A percentile compares a stretch with the other conserved stretches of the same genome.
Evolutionary conservation across 2,113 vertebrate genomes (phyloP).

Genomic region (Oryctolagus cuniculus): DNA sequence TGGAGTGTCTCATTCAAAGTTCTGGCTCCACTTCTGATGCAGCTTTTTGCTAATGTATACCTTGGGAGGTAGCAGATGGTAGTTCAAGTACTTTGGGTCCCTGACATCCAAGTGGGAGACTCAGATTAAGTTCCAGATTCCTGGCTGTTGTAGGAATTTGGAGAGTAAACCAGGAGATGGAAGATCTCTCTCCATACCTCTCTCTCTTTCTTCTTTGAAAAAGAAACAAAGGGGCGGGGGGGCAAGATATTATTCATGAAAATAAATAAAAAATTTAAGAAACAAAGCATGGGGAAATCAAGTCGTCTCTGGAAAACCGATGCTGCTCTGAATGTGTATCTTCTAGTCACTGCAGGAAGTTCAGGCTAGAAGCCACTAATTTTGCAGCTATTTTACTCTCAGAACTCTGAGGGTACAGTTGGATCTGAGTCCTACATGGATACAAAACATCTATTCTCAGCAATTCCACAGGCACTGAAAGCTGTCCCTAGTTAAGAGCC

Average conservation of each 20-base stretch:
- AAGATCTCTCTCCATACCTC: too few species aligned
- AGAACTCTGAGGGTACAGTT: background rate
- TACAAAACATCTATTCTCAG: background rate
- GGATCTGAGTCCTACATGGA: background rate
- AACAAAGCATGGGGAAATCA: conserved; percentile 32
- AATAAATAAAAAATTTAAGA: conserved; percentile 10
- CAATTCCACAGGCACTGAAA: background rate
- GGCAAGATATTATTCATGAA: conserved; percentile 24
- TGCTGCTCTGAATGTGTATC: background rate
- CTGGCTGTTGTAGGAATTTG: too few species aligned
- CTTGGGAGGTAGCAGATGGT: too few species aligned
- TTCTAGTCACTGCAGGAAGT: background rate
- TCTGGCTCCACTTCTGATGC: too few species aligned
- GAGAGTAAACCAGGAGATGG: too few species aligned
- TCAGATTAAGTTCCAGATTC: too few species aligned
- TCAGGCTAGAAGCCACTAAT: background rate
- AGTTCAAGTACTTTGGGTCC: too few species aligned
- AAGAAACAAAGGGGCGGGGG: too few species aligned
- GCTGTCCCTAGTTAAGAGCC: background rate
- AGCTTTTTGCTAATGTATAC: too few species aligned
- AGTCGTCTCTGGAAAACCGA: conserved; percentile 9
- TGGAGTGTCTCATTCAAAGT: too few species aligned
- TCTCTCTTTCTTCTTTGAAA: too few species aligned
- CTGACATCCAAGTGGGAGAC: too few species aligned
- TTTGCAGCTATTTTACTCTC: background rate